A percentile compares a stretch with the other conserved stretches of the same genome.
Evolutionary conservation across 2,113 vertebrate species (phyloP).

Genomic region (Prunella fulvescens): DNA sequence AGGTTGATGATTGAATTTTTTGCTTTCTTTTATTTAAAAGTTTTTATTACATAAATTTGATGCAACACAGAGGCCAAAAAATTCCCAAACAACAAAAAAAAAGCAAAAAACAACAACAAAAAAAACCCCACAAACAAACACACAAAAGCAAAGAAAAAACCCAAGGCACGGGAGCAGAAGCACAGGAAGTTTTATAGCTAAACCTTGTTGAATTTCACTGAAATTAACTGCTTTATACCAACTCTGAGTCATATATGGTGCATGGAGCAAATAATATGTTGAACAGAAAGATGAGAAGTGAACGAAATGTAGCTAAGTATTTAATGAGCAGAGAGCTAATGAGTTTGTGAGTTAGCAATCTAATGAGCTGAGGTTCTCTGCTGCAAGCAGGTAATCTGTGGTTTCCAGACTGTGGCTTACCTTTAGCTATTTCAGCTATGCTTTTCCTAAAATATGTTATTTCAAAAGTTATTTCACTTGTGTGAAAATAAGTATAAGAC

Average conservation of each 20-base stretch:
- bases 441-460: not conserved
- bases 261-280: constrained; percentile 52
- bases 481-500: not conserved
- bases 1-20: not conserved
- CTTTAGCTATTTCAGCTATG: constrained; percentile 11
- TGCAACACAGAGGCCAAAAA: not conserved
- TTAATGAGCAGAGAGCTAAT: constrained; percentile 67
- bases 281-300: constrained; percentile 40
- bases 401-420: constrained; percentile 51
- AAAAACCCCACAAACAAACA: not conserved
- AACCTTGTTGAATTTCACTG: not conserved
- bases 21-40: not conserved
- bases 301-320: constrained; percentile 59
- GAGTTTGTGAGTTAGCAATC: constrained; percentile 63
- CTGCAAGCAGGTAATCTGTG: constrained; percentile 28
- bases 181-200: not conserved
- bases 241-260: not conserved
- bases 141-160: not conserved
- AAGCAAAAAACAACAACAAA: not conserved
- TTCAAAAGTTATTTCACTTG: not conserved
- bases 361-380: constrained; percentile 63
- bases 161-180: fast-evolving
- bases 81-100: fast-evolving
- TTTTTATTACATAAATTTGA: not conserved
- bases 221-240: not conserved